Evolutionary conservation across 53 echinoderm and acorn worm species (phyloP).

Genomic region (Luidia sarsii): DNA sequence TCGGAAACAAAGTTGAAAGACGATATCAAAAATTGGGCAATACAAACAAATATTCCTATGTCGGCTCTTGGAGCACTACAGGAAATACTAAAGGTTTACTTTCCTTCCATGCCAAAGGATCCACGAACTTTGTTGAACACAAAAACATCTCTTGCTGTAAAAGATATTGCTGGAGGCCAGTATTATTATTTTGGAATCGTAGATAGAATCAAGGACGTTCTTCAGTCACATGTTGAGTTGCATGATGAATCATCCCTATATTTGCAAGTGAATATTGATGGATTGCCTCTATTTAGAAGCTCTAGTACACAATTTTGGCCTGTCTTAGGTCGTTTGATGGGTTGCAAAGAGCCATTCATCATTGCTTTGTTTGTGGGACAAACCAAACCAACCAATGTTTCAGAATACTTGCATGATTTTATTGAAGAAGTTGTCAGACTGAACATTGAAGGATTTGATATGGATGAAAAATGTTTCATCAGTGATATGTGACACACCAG

Average conservation of each 20-base stretch:
- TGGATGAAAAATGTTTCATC: slow-evolving; percentile 17
- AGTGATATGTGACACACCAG: slow-evolving; percentile 49
- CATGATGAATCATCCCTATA: neutral
- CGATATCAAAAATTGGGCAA: slow-evolving; percentile 22
- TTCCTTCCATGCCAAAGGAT: slow-evolving; percentile 51
- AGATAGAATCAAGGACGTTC: neutral
- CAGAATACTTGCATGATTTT: slow-evolving; percentile 42
- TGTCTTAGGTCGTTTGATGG: slow-evolving; percentile 27
- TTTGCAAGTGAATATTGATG: slow-evolving; percentile 42
- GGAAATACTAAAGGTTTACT: slow-evolving; percentile 14
- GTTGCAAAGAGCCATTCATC: slow-evolving; percentile 24
- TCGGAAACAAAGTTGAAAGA: slow-evolving; percentile 12
- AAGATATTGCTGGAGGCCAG: slow-evolving; percentile 58
- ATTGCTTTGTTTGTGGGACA: slow-evolving; percentile 25
- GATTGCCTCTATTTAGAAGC: slow-evolving; percentile 32
- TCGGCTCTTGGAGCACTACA: slow-evolving; percentile 40
- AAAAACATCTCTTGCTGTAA: slow-evolving; percentile 11
- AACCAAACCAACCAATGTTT: slow-evolving; percentile 25
- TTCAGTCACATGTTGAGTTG: slow-evolving; percentile 30
- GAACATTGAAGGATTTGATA: slow-evolving; percentile 22
- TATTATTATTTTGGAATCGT: slow-evolving; percentile 63
- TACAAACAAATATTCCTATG: slow-evolving; percentile 29
- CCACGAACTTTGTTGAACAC: slow-evolving; percentile 51
- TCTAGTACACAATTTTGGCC: slow-evolving; percentile 43
- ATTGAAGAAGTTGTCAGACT: slow-evolving; percentile 26